Base-by-base conservation (phyloP, 2,797 vertebrate genomes). In the Coracias cyanogaster region DNA sequence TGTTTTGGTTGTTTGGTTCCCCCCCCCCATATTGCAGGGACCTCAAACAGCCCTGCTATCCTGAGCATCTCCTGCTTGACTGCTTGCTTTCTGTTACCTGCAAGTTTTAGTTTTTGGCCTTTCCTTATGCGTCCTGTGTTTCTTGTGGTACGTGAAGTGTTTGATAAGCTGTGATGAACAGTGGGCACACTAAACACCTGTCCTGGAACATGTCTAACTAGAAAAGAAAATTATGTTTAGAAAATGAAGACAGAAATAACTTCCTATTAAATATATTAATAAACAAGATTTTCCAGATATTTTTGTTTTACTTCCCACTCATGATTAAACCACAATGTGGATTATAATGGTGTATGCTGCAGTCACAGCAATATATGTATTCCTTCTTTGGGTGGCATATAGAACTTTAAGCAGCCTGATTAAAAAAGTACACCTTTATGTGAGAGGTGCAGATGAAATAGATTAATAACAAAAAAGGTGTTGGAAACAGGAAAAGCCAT, bases 1-100 rank as follows among this genome's bases (percentile, higher is more conserved):
- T 5, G 29, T 37, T n/a, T 80, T 33, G 1, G 7, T n/a, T 22
- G 6, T 52, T 61, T 39, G 1, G 7, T 71, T 41, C 1, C 0
- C 26, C 37, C 26, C 25, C 33, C 9, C 3, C 1, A 0, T 31
- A 19, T 37, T 80, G 5, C 20, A 46, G 33, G 46, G 9, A 16
- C 15, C 8, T 65, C 52, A 48, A 15, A 67, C 6, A 25, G 7
- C 1, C 1, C 15, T 33, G 4, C 20, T 57, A 18, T 18, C 41
- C 12, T 64, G 74, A 26, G 3, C 55, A 52, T 33, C 15, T 43
- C 13, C 37, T 71, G 3, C n/a, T 57, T 72, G 65, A 33, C 13
- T 79, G 9, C 35, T 62, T 78, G 5, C 48, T 86, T 10, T 8
- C 2, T 35, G 6, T 54, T 41, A 29, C 9, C 37, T 39, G 4